Percentiles rank a stretch among this genome's conserved stretches.
These are phyloP conservation scores for Pollenia angustigena DNA, from an alignment of 2,888 invertebrate genomes.

Conservation along the genomic window DNA sequence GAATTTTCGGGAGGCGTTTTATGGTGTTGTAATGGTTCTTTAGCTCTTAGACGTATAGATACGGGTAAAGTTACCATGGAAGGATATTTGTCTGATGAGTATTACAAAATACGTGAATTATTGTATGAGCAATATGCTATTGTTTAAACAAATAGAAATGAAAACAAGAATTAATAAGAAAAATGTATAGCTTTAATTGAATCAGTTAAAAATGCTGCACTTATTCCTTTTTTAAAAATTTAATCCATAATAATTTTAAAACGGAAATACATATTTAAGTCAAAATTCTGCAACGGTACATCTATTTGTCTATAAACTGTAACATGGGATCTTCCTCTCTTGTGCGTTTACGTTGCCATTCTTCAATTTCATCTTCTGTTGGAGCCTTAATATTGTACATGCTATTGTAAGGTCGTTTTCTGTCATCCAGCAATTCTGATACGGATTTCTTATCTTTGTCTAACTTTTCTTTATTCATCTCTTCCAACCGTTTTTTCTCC, in stretches of 20 bases:
- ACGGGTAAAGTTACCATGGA: constrained; percentile 96
- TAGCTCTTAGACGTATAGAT: constrained; percentile 95
- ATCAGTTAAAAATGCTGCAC: no score
- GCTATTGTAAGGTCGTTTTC: constrained; percentile 97
- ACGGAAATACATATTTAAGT: background rate
- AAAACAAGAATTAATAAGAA: background rate
- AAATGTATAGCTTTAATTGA: background rate
- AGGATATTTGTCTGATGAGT: constrained; percentile 97
- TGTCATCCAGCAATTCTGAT: constrained; percentile 90
- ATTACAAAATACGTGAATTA: constrained; percentile 95
- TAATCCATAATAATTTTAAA: no score
- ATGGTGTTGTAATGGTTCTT: constrained; percentile 95
- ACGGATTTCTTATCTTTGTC: constrained; percentile 77
- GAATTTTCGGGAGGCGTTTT: constrained; percentile 96
- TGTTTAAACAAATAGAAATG: constrained; percentile 86
- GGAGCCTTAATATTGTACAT: constrained; percentile 93
- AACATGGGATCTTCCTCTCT: constrained; percentile 97
- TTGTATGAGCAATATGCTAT: constrained; percentile 99
- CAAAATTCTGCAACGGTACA: background rate
- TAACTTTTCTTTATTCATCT: constrained; percentile 78
- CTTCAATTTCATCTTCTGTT: constrained; percentile 96
- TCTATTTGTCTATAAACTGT: constrained; percentile 85
- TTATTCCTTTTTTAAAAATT: no score
- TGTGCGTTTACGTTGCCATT: constrained; percentile 93
- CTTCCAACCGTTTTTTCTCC: constrained; percentile 73